phyloP scores from a whole-genome alignment of 2,888 invertebrate genomes.

The Brachypalpus laphriformis region DNA sequence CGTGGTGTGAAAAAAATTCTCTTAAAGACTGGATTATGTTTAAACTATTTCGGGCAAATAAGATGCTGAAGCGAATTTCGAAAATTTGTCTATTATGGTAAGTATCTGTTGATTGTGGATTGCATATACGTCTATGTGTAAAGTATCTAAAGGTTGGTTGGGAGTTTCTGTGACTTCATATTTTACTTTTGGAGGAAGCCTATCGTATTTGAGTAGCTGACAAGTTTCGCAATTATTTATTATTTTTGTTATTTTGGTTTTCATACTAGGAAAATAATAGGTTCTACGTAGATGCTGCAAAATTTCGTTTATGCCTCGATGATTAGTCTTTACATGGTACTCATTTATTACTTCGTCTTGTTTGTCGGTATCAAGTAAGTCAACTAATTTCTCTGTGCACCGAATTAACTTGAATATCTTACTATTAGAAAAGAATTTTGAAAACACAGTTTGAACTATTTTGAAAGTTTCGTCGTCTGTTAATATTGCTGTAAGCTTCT shows the following conservation, averaged over 20 bases:
- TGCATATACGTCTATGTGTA: too few species aligned
- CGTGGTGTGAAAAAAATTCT: constrained; percentile 35
- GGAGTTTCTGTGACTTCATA: constrained; percentile 54
- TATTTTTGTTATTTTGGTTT: too few species aligned
- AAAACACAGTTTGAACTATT: too few species aligned
- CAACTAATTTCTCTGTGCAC: neutral
- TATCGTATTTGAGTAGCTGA: constrained; percentile 50
- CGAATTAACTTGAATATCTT: constrained; percentile 26
- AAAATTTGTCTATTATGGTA: constrained; percentile 53
- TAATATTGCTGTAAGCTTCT: constrained; percentile 21
- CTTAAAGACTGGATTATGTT: constrained; percentile 32
- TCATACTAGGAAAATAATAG: constrained; percentile 71
- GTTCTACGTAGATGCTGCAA: constrained; percentile 63
- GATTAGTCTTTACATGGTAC: constrained; percentile 64
- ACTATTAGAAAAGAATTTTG: too few species aligned
- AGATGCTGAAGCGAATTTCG: constrained; percentile 52
- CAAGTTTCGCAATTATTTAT: constrained; percentile 63
- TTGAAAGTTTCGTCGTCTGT: constrained; percentile 23
- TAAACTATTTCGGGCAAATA: constrained; percentile 59
- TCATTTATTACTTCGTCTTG: constrained; percentile 71
- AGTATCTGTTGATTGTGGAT: too few species aligned
- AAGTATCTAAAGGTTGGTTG: constrained; percentile 47
- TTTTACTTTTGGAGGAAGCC: constrained; percentile 61
- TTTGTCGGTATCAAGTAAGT: constrained; percentile 21
- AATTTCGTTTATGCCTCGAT: constrained; percentile 69